Evolutionary conservation across 2,888 invertebrate species (phyloP).

Genomic region (Spisula subtruncata): DNA sequence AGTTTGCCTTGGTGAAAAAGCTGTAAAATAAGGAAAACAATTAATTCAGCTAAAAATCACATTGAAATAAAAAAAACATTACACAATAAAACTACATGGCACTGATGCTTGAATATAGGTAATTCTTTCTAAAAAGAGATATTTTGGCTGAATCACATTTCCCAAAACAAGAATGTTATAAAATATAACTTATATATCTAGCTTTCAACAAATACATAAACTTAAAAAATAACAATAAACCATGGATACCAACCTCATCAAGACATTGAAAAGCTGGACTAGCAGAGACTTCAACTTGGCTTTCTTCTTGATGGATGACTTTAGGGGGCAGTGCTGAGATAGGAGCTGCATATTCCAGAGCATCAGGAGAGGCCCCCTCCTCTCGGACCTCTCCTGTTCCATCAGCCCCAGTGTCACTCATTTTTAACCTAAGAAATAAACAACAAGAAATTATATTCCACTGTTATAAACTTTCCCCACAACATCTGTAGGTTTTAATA

Average conservation of each 20-base stretch:
- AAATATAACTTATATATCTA: background rate
- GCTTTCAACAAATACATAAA: background rate
- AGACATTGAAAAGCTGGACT: slow-evolving; percentile 88
- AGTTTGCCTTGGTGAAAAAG: slow-evolving; percentile 87
- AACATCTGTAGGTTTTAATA: no score
- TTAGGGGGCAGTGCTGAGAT: slow-evolving; percentile 86
- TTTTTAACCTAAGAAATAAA: slow-evolving; percentile 57
- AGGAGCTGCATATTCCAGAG: slow-evolving; percentile 81
- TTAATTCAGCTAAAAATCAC: background rate
- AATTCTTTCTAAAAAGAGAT: no score
- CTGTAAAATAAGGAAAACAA: slow-evolving; percentile 73
- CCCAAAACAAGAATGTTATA: background rate
- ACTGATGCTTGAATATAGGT: no score
- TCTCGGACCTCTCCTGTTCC: slow-evolving; percentile 58
- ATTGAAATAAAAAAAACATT: no score
- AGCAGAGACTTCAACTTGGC: slow-evolving; percentile 87
- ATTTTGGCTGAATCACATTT: background rate
- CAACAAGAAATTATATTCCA: background rate
- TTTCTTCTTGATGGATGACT: slow-evolving; percentile 86
- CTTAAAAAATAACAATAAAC: background rate
- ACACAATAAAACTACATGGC: no score
- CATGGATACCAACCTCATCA: slow-evolving; percentile 84
- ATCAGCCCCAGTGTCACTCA: slow-evolving; percentile 75
- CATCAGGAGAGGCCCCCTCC: slow-evolving; percentile 64
- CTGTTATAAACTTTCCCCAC: no score